These are phyloP conservation scores for Aphelenchoides besseyi DNA, from an alignment of 1,140 invertebrate genomes.

Conservation along the genomic window DNA sequence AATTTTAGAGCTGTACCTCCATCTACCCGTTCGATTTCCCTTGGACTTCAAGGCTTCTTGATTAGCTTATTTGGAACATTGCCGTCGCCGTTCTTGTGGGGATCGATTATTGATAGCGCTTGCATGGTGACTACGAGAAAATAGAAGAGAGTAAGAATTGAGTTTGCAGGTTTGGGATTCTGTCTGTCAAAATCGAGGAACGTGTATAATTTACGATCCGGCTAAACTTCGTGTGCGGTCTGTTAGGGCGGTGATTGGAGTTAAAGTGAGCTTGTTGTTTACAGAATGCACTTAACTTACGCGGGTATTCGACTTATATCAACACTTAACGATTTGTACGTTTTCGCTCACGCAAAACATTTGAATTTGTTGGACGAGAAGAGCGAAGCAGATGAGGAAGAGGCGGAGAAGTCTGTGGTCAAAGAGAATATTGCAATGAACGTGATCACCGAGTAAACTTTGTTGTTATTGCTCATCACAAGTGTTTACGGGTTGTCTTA, in stretches of 20 bases:
- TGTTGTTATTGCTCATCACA: not conserved
- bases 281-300: slow-evolving; percentile 54
- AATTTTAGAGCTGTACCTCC: slow-evolving; percentile 58
- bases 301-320: slow-evolving; percentile 53
- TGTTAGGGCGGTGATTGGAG: not conserved
- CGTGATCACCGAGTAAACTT: slow-evolving; percentile 9
- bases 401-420: not conserved
- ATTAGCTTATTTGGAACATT: slow-evolving; percentile 60
- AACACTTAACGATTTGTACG: slow-evolving; percentile 54
- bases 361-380: slow-evolving; percentile 53
- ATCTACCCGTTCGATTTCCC: slow-evolving; percentile 55
- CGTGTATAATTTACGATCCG: slow-evolving; percentile 62
- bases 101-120: slow-evolving; percentile 62
- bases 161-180: slow-evolving; percentile 63
- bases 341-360: slow-evolving; percentile 54
- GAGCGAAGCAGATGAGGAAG: slow-evolving; percentile 9
- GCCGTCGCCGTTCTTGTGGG: slow-evolving; percentile 64
- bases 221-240: slow-evolving; percentile 47
- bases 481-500: not conserved
- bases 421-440: slow-evolving; percentile 18
- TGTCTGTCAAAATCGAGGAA: slow-evolving; percentile 56
- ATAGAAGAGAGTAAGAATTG: too few relatives aligned
- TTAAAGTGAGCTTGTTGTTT: not conserved
- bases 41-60: slow-evolving; percentile 61
- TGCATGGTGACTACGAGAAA: too few relatives aligned